phyloP scores from a whole-genome alignment of 1,140 invertebrate species.

The Adelges cooleyi region DNA sequence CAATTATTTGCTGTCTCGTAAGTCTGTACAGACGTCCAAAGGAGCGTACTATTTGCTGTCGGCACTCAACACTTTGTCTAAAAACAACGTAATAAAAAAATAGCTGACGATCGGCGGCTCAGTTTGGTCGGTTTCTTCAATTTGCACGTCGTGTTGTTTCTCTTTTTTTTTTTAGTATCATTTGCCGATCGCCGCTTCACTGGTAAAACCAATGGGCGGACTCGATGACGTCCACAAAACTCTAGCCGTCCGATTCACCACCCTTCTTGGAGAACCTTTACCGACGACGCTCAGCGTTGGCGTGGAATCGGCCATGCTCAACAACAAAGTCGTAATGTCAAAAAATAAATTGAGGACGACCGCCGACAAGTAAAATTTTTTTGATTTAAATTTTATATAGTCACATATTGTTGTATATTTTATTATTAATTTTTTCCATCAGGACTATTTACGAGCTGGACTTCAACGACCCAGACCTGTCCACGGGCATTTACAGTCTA shows the following conservation, averaged over 20 bases:
- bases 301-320: conserved; percentile 59
- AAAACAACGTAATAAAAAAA: conserved; percentile 51
- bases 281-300: conserved; percentile 49
- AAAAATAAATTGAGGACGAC: conserved; percentile 47
- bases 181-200: conserved; percentile 17
- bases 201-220: conserved; percentile 17
- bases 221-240: conserved; percentile 17
- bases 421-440: conserved; percentile 30
- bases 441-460: conserved; percentile 65
- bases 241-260: conserved; percentile 45
- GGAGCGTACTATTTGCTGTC: conserved; percentile 69
- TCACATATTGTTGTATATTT: not conserved
- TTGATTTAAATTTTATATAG: not conserved
- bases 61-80: conserved; percentile 57
- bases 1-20: conserved; percentile 81
- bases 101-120: no score
- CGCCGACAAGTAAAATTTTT: conserved; percentile 40
- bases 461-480: conserved; percentile 63
- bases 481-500: conserved; percentile 72
- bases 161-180: not conserved
- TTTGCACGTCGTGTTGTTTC: no score
- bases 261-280: conserved; percentile 70
- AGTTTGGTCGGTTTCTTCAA: no score
- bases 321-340: conserved; percentile 63
- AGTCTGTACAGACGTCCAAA: conserved; percentile 73